These are phyloP conservation scores for Drosophila pallidifrons DNA, from an alignment of 1,140 invertebrate genomes.

Conservation along the genomic window DNA sequence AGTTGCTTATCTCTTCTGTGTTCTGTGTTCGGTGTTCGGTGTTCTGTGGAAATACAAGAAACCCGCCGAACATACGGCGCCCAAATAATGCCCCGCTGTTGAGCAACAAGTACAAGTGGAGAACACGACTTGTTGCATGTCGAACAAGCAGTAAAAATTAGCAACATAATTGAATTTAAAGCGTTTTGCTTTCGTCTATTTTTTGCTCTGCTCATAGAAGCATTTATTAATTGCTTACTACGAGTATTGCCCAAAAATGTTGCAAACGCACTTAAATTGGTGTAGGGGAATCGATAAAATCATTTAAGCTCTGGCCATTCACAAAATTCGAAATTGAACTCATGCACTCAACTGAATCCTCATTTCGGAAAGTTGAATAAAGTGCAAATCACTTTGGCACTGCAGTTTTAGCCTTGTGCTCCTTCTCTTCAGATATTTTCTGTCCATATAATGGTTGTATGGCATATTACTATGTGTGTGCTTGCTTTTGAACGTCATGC, in stretches of 20 bases:
- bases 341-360: conserved; percentile 8
- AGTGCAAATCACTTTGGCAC: conserved; percentile 18
- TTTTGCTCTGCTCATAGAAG: not conserved
- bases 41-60: conserved; percentile 2
- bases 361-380: conserved; percentile 1
- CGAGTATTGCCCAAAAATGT: no score
- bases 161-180: conserved; percentile 33
- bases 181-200: not conserved
- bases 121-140: conserved; percentile 33
- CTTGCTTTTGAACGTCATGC: no score
- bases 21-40: not conserved
- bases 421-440: not conserved
- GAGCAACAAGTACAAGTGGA: conserved; percentile 24
- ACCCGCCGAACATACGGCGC: conserved; percentile 14
- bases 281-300: conserved; percentile 7
- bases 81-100: conserved; percentile 7
- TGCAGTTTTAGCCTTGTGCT: not conserved
- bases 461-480: not conserved
- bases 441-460: not conserved
- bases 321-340: conserved; percentile 12
- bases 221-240: conserved; percentile 15
- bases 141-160: conserved; percentile 26
- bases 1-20: conserved; percentile 21
- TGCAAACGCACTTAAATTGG: no score
- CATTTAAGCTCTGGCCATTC: not conserved